A percentile compares a stretch with the other conserved stretches of the same genome.
These are phyloP conservation scores for Bathynomus jamesi DNA, from an alignment of 1,140 invertebrate species.

Conservation along the genomic window DNA sequence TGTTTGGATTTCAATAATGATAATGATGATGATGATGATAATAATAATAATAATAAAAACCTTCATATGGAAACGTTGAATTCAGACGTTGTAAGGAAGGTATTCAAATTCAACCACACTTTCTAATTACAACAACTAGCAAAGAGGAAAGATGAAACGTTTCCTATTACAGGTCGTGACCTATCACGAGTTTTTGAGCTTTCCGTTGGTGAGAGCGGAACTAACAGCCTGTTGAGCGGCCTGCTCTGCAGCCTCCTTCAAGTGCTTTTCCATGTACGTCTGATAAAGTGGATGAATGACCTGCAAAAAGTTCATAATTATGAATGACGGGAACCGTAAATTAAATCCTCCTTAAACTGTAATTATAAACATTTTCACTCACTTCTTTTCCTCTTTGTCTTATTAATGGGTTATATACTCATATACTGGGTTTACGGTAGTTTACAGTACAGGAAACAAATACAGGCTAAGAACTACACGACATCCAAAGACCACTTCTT, in stretches of 20 bases:
- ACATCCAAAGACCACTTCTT: neutral
- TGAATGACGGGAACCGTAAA: neutral
- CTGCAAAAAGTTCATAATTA: conserved; percentile 1
- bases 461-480: neutral
- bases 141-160: no score
- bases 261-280: conserved; percentile 17
- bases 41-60: no score
- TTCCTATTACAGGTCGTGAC: no score
- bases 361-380: neutral
- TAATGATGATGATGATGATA: no score
- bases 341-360: neutral
- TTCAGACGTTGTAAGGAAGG: no score
- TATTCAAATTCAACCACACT: no score
- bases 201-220: neutral
- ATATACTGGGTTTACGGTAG: neutral
- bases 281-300: conserved; percentile 9
- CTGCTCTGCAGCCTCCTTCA: conserved; percentile 18
- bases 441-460: neutral
- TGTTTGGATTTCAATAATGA: no score
- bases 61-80: no score
- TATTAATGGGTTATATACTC: neutral
- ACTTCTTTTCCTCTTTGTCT: neutral
- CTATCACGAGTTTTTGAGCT: neutral
- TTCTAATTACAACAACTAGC: no score
- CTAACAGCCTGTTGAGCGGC: conserved; percentile 15